Evolutionary conservation across 2,113 vertebrate genomes (phyloP), one percentile per base, ranked within the genome.

Genomic region (Ammodytes dubius): DNA sequence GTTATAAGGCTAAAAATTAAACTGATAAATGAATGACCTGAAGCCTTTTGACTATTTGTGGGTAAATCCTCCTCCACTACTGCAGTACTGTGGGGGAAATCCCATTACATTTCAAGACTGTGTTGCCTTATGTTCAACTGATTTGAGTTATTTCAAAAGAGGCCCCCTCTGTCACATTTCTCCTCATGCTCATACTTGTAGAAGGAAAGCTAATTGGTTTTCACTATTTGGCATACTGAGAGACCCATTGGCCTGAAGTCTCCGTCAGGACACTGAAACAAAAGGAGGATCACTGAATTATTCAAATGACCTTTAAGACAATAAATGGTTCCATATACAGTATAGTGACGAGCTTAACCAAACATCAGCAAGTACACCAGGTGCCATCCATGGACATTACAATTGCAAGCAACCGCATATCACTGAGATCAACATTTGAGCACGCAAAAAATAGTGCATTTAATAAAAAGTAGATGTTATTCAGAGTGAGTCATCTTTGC

Each of bases 121-220:
- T 54, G 15, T 57, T n/a, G 42, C 78, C 77, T 35, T 2, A 27
- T 27, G 27, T 27, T 27, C 45, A 52, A 42, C 8, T 70, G 35
- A 13, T 17, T 0, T 14, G 6, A 53, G n/a, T 77, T 60, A 5
- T 56, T 81, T 69, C 4, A 35, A 12, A 57, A 66, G 61, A 47
- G 61, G 45, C 42, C 66, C 4, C 63, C 9, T 13, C 50, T 39
- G 56, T 46, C 59, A 46, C 17, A 39, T 74, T 77, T 70, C 53
- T 43, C 3, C 11, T 77, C 74, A 54, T 79, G 84, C 54, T 76
- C 37, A 11, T 40, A 77, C 82, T 49, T 83, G 71, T 50, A 77
- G 14, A 5, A 43, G 60, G 1, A 14, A 5, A 43, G 60, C 1
- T 81, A 45, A 49, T 47, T 47, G 17, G 35, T n/a, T 68, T 7